A percentile compares a stretch with the other conserved stretches of the same genome.
These are phyloP conservation scores for Linnaemya vulpina DNA, from an alignment of 2,888 invertebrate species.

Conservation along the genomic window DNA sequence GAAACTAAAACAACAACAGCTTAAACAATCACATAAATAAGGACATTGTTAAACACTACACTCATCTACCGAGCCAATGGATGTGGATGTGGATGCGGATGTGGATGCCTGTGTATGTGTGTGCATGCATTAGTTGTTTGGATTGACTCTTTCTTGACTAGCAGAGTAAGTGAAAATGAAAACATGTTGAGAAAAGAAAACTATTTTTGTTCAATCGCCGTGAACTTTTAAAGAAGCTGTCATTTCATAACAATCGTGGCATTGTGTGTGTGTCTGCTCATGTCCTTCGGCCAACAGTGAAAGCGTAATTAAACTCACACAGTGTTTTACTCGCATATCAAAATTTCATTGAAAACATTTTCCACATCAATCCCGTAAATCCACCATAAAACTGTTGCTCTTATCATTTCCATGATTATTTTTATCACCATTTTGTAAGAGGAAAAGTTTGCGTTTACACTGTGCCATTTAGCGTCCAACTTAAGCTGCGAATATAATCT, in stretches of 20 bases:
- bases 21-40: constrained; percentile 54
- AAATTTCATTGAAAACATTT: no score
- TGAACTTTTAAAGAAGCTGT: constrained; percentile 59
- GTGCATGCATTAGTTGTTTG: constrained; percentile 10
- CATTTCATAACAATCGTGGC: constrained; percentile 47
- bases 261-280: constrained; percentile 6
- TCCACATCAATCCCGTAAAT: no score
- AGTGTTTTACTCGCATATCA: constrained; percentile 16
- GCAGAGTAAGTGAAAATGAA: constrained; percentile 21
- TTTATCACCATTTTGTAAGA: not conserved
- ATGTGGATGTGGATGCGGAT: no score
- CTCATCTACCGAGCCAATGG: no score
- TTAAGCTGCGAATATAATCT: constrained; percentile 42
- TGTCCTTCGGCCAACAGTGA: not conserved
- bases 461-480: not conserved
- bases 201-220: constrained; percentile 25
- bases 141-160: constrained; percentile 18
- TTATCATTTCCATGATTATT: no score
- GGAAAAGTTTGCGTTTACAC: not conserved
- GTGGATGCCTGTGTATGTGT: not conserved
- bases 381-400: no score
- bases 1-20: constrained; percentile 30
- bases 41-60: constrained; percentile 45
- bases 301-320: not conserved
- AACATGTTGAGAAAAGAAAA: constrained; percentile 25